phyloP scores from a whole-genome alignment of 53 echinoderm and acorn worm species.

The Henricia sp. region DNA sequence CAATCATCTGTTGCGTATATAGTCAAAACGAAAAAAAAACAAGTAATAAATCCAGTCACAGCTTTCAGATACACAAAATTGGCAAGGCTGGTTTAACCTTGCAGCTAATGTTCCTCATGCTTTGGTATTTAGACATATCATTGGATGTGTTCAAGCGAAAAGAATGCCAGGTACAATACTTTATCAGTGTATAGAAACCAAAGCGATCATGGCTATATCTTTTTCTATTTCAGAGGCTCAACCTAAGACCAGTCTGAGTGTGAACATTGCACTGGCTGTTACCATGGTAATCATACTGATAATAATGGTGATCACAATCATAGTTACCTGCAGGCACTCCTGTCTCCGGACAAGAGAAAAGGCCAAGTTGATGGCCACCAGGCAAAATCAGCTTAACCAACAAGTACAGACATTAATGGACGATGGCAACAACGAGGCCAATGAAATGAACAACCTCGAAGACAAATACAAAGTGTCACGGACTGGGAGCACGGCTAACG shows the following conservation, averaged over 20 bases:
- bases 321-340: conserved; percentile 87
- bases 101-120: too few relatives aligned
- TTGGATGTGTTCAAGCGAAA: too few relatives aligned
- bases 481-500: conserved; percentile 1
- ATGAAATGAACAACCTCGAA: conserved; percentile 53
- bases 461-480: conserved; percentile 14
- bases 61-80: too few relatives aligned
- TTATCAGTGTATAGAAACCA: too few relatives aligned
- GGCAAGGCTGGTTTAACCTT: too few relatives aligned
- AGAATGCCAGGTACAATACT: too few relatives aligned
- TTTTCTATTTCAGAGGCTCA: conserved; percentile 53
- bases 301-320: conserved; percentile 74
- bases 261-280: conserved; percentile 75
- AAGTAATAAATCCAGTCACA: too few relatives aligned
- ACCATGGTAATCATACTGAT: conserved; percentile 81
- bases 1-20: too few relatives aligned
- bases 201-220: neutral
- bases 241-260: conserved; percentile 56
- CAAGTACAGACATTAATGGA: conserved; percentile 92
- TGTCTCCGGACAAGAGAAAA: conserved; percentile 84
- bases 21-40: too few relatives aligned
- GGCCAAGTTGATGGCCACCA: conserved; percentile 74
- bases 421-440: conserved; percentile 53
- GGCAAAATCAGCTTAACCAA: conserved; percentile 68
- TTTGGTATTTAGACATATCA: too few relatives aligned